Evolutionary conservation across 2,888 invertebrate species (phyloP), one percentile per base, ranked within the genome.

Genomic region (Cryptocheilus praepositus): DNA sequence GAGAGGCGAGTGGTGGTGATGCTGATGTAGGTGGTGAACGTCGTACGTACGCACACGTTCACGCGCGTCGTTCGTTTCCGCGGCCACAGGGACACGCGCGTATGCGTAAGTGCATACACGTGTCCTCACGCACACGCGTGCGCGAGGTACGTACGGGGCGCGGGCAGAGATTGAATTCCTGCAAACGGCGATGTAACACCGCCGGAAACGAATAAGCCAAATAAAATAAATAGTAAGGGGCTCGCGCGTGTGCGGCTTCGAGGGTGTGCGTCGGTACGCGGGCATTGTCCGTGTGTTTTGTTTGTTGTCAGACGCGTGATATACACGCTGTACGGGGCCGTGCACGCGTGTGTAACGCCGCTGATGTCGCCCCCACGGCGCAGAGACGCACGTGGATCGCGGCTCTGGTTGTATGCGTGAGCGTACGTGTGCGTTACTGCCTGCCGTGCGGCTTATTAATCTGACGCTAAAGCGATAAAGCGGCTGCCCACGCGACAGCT

Each of bases 381-480:
- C 5, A 25, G 25, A 25, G 25, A 25, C 25, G 25, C 25, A 25
- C 25, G 25, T 25, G 25, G 25, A 25, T 25, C 25, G 25, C 5
- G 25, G 25, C 3, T 5, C 25, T 5, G 25, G 25, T n/a, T n/a
- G n/a, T n/a, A n/a, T n/a, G n/a, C 3, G 25, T 25, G 25, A 3
- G 3, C 45, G 62, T 18, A 28, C 55, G 68, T 70, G 70, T 66
- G 64, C 64, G 72, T 76, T 77, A 70, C 71, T 70, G 74, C 69
- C 74, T 74, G 73, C 74, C 78, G 71, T 78, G 82, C 66, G 81
- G 83, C 85, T 86, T 86, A 85, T 86, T 85, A 86, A 86, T 86
- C 84, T 81, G 81, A 81, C 81, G 82, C 80, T 82, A 81, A 86
- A 85, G 80, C 85, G 81, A 85, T 85, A 83, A 84, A 85, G 82